These are phyloP conservation scores for Stenodema calcarata DNA, from an alignment of 2,888 invertebrate species.

Conservation along the genomic window DNA sequence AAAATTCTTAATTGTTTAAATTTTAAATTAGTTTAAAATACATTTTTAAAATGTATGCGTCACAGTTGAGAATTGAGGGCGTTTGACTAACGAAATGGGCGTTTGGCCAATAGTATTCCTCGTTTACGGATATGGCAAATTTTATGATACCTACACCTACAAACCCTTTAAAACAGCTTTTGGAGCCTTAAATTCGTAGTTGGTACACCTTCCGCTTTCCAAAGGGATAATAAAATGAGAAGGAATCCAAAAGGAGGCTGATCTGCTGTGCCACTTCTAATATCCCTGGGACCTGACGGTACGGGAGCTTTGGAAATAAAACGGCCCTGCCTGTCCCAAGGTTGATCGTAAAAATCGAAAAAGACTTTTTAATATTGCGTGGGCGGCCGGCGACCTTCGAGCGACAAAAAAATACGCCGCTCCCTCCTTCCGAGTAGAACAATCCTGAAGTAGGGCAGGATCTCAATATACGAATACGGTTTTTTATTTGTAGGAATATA, in stretches of 20 bases:
- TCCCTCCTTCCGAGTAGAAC: not conserved
- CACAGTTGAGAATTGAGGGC: too few species aligned
- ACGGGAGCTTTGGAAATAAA: slow-evolving; percentile 11
- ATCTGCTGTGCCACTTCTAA: not conserved
- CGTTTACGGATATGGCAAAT: too few species aligned
- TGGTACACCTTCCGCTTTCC: not conserved
- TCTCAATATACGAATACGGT: not conserved
- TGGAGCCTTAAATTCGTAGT: too few species aligned
- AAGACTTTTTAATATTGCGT: not conserved
- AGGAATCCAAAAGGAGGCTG: not conserved
- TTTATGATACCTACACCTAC: too few species aligned
- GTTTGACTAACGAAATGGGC: too few species aligned
- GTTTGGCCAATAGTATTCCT: too few species aligned
- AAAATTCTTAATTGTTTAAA: too few species aligned
- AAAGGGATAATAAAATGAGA: not conserved
- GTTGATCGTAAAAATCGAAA: slow-evolving; percentile 2
- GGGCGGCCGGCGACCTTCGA: slow-evolving; percentile 4
- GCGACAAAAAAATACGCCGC: not conserved
- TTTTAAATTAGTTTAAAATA: too few species aligned
- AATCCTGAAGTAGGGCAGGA: slow-evolving; percentile 1
- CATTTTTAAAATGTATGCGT: too few species aligned
- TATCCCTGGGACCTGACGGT: not conserved
- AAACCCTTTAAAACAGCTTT: too few species aligned
- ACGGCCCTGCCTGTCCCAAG: not conserved
- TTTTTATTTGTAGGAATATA: not conserved